Conservation (phyloP, 2,113 vertebrate genomes). For the Calidris pygmaea region DNA sequence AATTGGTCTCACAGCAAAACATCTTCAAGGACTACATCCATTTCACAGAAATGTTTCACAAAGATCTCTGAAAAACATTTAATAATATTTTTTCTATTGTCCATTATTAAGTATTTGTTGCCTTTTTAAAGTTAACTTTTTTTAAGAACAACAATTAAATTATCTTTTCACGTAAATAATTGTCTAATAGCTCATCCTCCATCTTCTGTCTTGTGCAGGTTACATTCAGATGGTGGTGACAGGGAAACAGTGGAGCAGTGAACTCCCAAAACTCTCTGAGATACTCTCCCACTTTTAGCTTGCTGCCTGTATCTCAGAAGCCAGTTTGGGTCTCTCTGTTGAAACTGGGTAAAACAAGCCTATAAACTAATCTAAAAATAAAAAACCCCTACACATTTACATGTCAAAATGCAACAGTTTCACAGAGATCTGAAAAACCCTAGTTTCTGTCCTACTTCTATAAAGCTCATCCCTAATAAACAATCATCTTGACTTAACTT, state of each 20-base stretch:
- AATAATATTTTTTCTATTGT: not conserved
- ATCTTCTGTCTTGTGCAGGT: not conserved
- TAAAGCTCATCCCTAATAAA: not conserved
- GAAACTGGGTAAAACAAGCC: not conserved
- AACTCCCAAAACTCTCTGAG: not conserved
- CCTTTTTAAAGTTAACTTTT: not conserved
- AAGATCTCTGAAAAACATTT: not conserved
- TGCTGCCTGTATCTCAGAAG: not conserved
- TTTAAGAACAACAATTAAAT: not conserved
- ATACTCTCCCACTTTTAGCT: not conserved
- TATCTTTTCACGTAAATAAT: not conserved
- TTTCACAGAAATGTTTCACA: not conserved
- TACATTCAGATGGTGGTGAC: not conserved
- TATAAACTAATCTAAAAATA: not conserved
- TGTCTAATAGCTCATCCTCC: not conserved
- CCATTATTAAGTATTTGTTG: not conserved
- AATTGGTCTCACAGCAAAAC: not conserved
- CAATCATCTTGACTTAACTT: not conserved
- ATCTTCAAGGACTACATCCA: not conserved
- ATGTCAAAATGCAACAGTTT: not conserved
- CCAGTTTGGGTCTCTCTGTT: not conserved
- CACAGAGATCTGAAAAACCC: not conserved
- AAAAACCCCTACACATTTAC: not conserved
- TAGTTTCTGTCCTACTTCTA: not conserved
- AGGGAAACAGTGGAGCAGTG: not conserved